Evolutionary conservation across 2,888 invertebrate genomes (phyloP).

Genomic region (Ariolimax columbianus): DNA sequence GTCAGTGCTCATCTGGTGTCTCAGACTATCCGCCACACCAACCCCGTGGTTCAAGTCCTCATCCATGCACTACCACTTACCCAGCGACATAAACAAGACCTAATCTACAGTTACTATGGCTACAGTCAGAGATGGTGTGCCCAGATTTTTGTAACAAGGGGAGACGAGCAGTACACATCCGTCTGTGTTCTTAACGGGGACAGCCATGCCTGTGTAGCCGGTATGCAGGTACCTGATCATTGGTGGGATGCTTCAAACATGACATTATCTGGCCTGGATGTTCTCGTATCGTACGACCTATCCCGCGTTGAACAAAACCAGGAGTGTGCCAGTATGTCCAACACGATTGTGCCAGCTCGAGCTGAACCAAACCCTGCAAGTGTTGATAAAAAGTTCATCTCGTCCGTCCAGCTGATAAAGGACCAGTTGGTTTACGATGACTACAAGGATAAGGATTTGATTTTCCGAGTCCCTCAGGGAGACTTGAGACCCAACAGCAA

Average conservation of each 20-base stretch:
- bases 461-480: constrained; percentile 91
- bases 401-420: constrained; percentile 60
- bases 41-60: constrained; percentile 92
- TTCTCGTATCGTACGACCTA: constrained; percentile 91
- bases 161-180: constrained; percentile 85
- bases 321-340: constrained; percentile 73
- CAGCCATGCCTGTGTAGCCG: constrained; percentile 94
- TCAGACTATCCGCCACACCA: constrained; percentile 89
- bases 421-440: constrained; percentile 84
- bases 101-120: constrained; percentile 53
- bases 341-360: constrained; percentile 66
- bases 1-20: constrained; percentile 96
- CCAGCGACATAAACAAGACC: constrained; percentile 51
- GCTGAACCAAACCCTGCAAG: constrained; percentile 51
- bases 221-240: constrained; percentile 90
- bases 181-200: constrained; percentile 93
- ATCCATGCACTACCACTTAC: constrained; percentile 87
- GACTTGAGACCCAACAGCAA: constrained; percentile 93
- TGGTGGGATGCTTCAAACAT: constrained; percentile 86
- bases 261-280: constrained; percentile 79
- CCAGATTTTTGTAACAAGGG: constrained; percentile 76
- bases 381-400: constrained; percentile 58
- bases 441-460: constrained; percentile 89
- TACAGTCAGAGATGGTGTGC: constrained; percentile 69
- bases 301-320: constrained; percentile 80